phyloP scores from a whole-genome alignment of 2,797 vertebrate species.

The Champsocephalus esox region DNA sequence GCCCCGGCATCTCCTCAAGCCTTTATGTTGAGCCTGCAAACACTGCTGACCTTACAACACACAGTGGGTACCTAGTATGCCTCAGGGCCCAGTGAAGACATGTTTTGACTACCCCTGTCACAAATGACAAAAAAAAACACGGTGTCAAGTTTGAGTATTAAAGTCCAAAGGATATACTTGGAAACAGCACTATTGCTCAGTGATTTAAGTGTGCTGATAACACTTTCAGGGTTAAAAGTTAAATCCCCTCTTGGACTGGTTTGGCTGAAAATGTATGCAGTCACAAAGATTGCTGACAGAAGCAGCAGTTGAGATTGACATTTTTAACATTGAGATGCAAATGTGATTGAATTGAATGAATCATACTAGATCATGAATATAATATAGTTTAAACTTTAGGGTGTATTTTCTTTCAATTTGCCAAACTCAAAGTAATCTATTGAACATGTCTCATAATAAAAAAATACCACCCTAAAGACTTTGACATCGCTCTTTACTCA shows the following conservation, averaged over 20 bases:
- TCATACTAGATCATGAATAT: neutral
- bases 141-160: constrained; percentile 57
- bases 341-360: neutral
- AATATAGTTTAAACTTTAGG: neutral
- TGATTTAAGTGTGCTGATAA: constrained; percentile 49
- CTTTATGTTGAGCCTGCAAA: constrained; percentile 73
- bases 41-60: constrained; percentile 73
- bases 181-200: constrained; percentile 35
- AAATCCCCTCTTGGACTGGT: constrained; percentile 41
- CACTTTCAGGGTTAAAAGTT: constrained; percentile 60
- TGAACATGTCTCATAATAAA: neutral
- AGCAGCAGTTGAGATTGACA: neutral
- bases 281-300: constrained; percentile 19
- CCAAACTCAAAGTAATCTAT: neutral
- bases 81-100: constrained; percentile 58
- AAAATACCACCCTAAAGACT: neutral
- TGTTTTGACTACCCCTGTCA: constrained; percentile 76
- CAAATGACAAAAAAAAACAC: constrained; percentile 45
- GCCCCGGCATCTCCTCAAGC: constrained; percentile 39
- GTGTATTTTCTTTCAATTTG: neutral
- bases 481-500: neutral
- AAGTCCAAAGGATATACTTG: constrained; percentile 56
- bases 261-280: constrained; percentile 36
- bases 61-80: constrained; percentile 53
- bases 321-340: neutral